These are phyloP conservation scores for Polietes domitor DNA, from an alignment of 2,888 invertebrate genomes.

Conservation along the genomic window DNA sequence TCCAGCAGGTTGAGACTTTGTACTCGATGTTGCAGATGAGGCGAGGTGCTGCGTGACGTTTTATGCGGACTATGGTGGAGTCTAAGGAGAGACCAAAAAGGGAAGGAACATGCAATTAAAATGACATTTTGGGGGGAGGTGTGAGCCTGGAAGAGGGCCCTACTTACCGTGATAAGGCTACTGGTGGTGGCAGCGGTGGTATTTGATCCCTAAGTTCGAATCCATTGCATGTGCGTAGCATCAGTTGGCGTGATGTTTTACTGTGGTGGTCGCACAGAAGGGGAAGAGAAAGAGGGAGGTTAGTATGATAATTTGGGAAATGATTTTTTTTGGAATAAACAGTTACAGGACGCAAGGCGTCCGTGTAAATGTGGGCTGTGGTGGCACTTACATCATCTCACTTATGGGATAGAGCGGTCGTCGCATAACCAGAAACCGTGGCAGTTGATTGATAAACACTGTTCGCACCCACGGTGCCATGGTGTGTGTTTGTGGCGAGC, in stretches of 20 bases:
- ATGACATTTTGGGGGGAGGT: too few relatives aligned
- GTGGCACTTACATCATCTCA: slow-evolving; percentile 79
- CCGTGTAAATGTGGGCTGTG: background rate
- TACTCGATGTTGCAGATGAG: slow-evolving; percentile 80
- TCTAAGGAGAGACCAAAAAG: slow-evolving; percentile 68
- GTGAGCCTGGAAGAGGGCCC: background rate
- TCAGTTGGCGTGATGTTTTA: slow-evolving; percentile 83
- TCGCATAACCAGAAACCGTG: slow-evolving; percentile 95
- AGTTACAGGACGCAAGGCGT: background rate
- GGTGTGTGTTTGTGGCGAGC: slow-evolving; percentile 97
- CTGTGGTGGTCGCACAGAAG: slow-evolving; percentile 67
- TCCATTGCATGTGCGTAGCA: slow-evolving; percentile 90
- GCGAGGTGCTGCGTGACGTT: slow-evolving; percentile 80
- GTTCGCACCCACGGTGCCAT: slow-evolving; percentile 99
- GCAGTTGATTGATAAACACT: slow-evolving; percentile 97
- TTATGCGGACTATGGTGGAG: slow-evolving; percentile 81
- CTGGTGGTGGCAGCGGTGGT: slow-evolving; percentile 83
- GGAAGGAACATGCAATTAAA: slow-evolving; percentile 1
- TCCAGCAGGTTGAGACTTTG: slow-evolving; percentile 80
- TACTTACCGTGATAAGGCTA: slow-evolving; percentile 81
- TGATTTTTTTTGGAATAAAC: background rate
- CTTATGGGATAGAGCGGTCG: slow-evolving; percentile 85
- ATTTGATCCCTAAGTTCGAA: slow-evolving; percentile 86
- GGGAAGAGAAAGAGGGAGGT: slow-evolving; percentile 5
- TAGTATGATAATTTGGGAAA: background rate